These are phyloP conservation scores for Symphodus melops DNA, from an alignment of 2,113 vertebrate species.

Conservation along the genomic window DNA sequence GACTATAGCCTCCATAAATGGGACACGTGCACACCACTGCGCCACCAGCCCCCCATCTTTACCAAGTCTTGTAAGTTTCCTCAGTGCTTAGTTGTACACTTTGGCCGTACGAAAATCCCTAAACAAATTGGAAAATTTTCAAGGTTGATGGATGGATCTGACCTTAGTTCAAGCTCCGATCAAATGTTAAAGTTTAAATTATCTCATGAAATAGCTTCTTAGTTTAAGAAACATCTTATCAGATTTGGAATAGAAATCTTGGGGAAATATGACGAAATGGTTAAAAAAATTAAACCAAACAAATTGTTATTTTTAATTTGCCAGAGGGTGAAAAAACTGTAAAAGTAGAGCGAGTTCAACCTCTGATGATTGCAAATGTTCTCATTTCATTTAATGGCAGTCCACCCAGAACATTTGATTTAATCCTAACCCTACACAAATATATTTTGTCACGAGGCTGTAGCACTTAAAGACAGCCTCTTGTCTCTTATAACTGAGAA, in stretches of 20 bases:
- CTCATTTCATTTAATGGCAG: neutral
- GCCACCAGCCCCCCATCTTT: no score
- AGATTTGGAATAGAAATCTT: no score
- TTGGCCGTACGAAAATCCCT: no score
- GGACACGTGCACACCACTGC: no score
- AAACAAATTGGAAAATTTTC: neutral
- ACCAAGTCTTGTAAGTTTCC: no score
- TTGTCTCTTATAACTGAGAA: neutral
- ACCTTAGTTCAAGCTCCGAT: neutral
- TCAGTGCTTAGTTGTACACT: no score
- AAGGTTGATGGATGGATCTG: neutral
- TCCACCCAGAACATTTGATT: neutral
- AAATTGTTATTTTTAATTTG: neutral
- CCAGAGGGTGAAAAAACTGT: neutral
- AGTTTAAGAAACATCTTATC: no score
- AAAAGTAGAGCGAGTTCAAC: neutral
- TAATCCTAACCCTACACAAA: no score
- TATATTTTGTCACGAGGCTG: no score
- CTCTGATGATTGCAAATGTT: neutral
- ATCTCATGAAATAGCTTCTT: neutral
- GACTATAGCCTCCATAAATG: no score
- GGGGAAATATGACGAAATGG: neutral
- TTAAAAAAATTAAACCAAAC: neutral
- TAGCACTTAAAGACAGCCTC: neutral
- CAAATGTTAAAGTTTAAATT: neutral